Evolutionary conservation across 2,797 vertebrate genomes (phyloP), one percentile per base, ranked within the genome.

Genomic region (Falco concolor): DNA sequence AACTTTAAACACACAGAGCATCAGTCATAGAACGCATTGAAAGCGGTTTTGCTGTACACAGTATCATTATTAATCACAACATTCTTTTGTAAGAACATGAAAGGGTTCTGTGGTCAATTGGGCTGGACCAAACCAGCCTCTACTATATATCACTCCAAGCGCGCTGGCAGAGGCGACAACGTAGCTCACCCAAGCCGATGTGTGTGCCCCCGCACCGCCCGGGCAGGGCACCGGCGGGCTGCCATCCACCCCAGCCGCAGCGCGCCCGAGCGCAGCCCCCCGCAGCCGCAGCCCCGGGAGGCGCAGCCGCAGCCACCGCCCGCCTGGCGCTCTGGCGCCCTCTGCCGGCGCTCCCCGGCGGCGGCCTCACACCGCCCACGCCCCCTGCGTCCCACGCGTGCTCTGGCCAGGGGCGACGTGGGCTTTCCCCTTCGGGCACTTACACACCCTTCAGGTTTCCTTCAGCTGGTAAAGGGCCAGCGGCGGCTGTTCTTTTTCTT

Each of bases 101-200:
- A 5, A 50, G 23, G 18, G 8, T 7, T 12, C 49, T 1, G n/a
- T 2, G 20, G 15, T 5, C 68, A 1, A 2, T 1, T 0, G 20
- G 15, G 61, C 49, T 1, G 56, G 10, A 50, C 60, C 54, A 14
- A 18, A 8, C 13, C 1, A 10, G 45, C 7, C 21, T 0, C 68
- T 0, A 3, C 25, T 1, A 14, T 0, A 1, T 0, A 7, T 0
- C n/a, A 16, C 18, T 23, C 40, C 8, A 9, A 5, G 13, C 0
- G 53, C 32, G 6, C 53, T 8, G 3, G 1, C 13, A 4, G 47
- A 19, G 75, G 22, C 0, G n/a, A 7, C 2, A 30, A 18, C 15
- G n/a, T 1, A 2, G 45, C 3, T 0, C 23, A 2, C 10, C 17
- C 3, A 4, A 19, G 36, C 17, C 8, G 0, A 1, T 2, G 17